phyloP scores from a whole-genome alignment of 2,797 vertebrate species.

The Acanthurus tractus region DNA sequence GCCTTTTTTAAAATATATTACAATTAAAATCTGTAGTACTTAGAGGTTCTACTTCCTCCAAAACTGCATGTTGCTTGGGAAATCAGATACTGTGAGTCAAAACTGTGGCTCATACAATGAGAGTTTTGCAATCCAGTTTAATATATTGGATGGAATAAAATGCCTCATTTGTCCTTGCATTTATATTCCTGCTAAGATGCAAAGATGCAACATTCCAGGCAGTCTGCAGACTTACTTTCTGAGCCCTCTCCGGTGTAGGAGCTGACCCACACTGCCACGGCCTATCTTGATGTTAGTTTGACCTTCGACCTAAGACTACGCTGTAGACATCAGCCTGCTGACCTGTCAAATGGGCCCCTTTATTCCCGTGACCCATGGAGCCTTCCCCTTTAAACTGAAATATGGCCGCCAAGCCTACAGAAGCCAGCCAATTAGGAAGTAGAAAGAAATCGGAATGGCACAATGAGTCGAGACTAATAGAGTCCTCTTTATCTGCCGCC shows the following conservation, averaged over 20 bases:
- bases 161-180: constrained; percentile 26
- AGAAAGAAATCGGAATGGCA: constrained; percentile 87
- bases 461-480: constrained; percentile 93
- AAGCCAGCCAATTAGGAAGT: constrained; percentile 86
- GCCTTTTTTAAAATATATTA: not conserved
- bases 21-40: not conserved
- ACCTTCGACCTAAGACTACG: constrained; percentile 81
- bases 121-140: not conserved
- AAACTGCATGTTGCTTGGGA: not conserved
- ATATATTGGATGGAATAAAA: not conserved
- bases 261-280: constrained; percentile 78
- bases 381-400: constrained; percentile 90
- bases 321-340: constrained; percentile 78
- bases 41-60: not conserved
- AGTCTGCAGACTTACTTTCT: constrained; percentile 76
- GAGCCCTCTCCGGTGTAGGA: constrained; percentile 60
- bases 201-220: constrained; percentile 69
- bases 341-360: constrained; percentile 92
- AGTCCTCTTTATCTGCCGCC: constrained; percentile 89
- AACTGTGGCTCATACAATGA: not conserved
- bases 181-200: constrained; percentile 39
- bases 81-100: not conserved
- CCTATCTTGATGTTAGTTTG: constrained; percentile 89
- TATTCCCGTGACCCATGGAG: constrained; percentile 90
- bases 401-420: constrained; percentile 84